Evolutionary conservation across 2,888 invertebrate species (phyloP), one percentile per base, ranked within the genome.

Genomic region (Ectemnius continuus): DNA sequence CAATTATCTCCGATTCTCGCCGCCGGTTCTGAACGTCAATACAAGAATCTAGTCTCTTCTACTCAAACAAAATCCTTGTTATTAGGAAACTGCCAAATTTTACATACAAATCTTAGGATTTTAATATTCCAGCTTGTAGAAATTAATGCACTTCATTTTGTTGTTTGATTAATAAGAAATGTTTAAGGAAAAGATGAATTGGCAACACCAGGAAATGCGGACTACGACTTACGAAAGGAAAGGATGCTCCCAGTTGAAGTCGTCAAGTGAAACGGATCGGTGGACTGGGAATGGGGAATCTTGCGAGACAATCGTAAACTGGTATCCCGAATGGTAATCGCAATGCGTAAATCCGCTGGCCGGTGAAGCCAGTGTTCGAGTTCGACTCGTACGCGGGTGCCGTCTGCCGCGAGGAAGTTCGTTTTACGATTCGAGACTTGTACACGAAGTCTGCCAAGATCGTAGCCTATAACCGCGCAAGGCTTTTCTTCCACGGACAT

Each of bases 391-490:
- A 90, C 83, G 18, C 73, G 60, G 13, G 86, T 87, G 20, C 86
- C 87, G 68, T 88, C 89, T 3, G 67, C 58, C 1, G 88, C 86
- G 16, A 70, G 62, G 67, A 88, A 88, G 18, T 68, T 80, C 18
- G 84, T 78, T n/a, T 60, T 78, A 0, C 64, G 56, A 62, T 80
- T 81, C 61, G 80, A 80, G 8, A 88, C 72, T 63, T 90, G 87
- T 46, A 89, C 78, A 2, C 82, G 84, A 23, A 74, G 60, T 13
- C 20, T 75, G 13, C 87, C 89, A 3, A 90, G 79, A 73, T 90
- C 87, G 61, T 89, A 91, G 11, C 87, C 90, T 13, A 86, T 57
- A 68, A 89, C 88, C 64, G 84, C 81, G 36, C 76, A 79, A 60
- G 80, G 61, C 18, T 80, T 75, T 5, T 65, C 80, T 2, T 78